Conservation (phyloP, 2,113 vertebrate genomes). For the Pseudolaguvia tuberculata region DNA sequence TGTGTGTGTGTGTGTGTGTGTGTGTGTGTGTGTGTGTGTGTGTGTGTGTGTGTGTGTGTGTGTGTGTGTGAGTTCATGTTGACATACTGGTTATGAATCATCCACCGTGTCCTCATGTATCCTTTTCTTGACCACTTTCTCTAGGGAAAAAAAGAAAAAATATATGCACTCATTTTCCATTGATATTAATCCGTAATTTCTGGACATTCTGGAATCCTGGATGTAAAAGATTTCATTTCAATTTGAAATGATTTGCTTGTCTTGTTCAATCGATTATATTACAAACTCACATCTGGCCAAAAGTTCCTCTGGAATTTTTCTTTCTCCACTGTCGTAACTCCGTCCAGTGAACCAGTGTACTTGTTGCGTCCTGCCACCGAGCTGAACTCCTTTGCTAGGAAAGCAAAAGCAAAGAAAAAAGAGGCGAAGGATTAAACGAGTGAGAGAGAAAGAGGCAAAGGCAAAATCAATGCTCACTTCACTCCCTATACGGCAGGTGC, state of each 20-base stretch:
- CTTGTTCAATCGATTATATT: not conserved
- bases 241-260: not conserved
- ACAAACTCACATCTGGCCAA: constrained; percentile 72
- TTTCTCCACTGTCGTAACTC: constrained; percentile 67
- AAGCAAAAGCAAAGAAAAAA: constrained; percentile 7
- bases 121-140: constrained; percentile 81
- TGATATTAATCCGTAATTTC: too few relatives aligned
- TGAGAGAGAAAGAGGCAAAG: constrained; percentile 57
- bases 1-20: not conserved
- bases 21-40: constrained; percentile 23
- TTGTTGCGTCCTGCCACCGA: constrained; percentile 61
- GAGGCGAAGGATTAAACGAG: constrained; percentile 29
- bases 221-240: too few relatives aligned
- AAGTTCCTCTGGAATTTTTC: constrained; percentile 74
- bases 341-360: constrained; percentile 61
- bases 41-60: constrained; percentile 26
- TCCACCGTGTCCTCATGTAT: constrained; percentile 78
- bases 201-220: not conserved
- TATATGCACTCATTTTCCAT: too few relatives aligned
- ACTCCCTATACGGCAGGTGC: constrained; percentile 58
- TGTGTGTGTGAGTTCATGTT: not conserved
- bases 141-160: constrained; percentile 56
- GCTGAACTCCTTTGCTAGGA: constrained; percentile 69
- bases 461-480: constrained; percentile 71
- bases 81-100: constrained; percentile 75